Evolutionary conservation across 2,113 vertebrate species (phyloP).

Genomic region (Coturnix japonica): DNA sequence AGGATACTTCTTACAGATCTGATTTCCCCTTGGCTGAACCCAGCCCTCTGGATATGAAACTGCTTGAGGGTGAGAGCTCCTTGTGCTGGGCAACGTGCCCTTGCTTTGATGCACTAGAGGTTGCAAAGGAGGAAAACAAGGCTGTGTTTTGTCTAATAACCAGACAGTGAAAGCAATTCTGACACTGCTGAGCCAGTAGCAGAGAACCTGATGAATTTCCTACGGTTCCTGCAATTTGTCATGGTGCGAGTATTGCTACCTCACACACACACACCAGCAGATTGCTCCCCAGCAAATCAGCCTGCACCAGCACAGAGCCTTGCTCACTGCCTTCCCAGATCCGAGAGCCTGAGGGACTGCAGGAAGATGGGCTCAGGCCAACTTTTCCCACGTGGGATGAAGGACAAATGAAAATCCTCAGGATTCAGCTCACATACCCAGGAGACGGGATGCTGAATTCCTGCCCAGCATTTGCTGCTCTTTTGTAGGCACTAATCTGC

Average conservation of each 20-base stretch:
- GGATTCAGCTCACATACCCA: not conserved
- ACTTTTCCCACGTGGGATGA: not conserved
- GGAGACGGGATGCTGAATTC: not conserved
- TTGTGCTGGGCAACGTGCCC: not conserved
- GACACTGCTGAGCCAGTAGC: not conserved
- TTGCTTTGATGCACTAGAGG: not conserved
- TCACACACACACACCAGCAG: not conserved
- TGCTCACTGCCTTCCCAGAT: not conserved
- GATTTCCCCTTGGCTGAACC: not conserved
- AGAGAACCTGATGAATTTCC: not conserved
- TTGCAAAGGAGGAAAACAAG: not conserved
- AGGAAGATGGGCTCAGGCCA: not conserved
- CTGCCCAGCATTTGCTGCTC: not conserved
- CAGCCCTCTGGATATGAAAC: not conserved
- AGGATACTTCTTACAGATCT: not conserved
- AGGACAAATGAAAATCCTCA: not conserved
- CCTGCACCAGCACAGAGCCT: not conserved
- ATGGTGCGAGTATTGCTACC: not conserved
- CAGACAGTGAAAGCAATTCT: not conserved
- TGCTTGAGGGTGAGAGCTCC: not conserved
- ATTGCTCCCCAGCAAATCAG: not conserved
- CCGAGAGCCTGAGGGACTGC: not conserved
- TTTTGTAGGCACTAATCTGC: conserved; percentile 32
- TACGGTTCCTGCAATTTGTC: not conserved
- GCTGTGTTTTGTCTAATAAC: not conserved